Conservation (phyloP, 2,888 invertebrate genomes). For the Argyresthia albistria region DNA sequence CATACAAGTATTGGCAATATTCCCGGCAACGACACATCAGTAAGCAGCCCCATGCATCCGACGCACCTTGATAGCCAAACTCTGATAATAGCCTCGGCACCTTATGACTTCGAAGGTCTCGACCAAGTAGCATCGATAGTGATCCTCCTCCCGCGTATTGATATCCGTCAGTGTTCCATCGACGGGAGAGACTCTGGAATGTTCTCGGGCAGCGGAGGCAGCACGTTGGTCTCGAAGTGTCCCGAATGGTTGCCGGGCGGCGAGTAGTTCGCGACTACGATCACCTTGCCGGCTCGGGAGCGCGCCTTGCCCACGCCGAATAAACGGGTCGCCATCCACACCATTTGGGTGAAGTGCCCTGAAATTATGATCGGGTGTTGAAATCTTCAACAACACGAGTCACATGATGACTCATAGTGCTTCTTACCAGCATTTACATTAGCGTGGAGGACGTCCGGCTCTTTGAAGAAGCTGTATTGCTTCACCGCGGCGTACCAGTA, state of each 20-base stretch:
- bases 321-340: slow-evolving; percentile 83
- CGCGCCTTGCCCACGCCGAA: slow-evolving; percentile 88
- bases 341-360: slow-evolving; percentile 92
- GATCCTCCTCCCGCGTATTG: slow-evolving; percentile 55
- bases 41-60: too few species aligned
- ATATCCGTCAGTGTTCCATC: slow-evolving; percentile 48
- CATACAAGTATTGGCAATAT: too few species aligned
- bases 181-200: slow-evolving; percentile 47
- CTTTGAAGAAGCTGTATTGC: slow-evolving; percentile 82
- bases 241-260: slow-evolving; percentile 86
- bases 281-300: slow-evolving; percentile 82
- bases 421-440: slow-evolving; percentile 84
- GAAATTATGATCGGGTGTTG: slow-evolving; percentile 9
- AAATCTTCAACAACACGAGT: too few species aligned
- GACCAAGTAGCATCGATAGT: slow-evolving; percentile 47
- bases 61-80: too few species aligned
- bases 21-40: too few species aligned
- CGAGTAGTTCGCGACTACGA: slow-evolving; percentile 88
- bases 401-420: too few species aligned
- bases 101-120: slow-evolving; percentile 9
- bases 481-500: slow-evolving; percentile 87
- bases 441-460: slow-evolving; percentile 80
- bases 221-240: slow-evolving; percentile 83
- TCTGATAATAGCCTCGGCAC: too few species aligned
- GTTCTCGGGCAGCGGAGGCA: slow-evolving; percentile 78